Conservation (phyloP, 2,797 vertebrate species). For the Dicrostonyx torquatus region DNA sequence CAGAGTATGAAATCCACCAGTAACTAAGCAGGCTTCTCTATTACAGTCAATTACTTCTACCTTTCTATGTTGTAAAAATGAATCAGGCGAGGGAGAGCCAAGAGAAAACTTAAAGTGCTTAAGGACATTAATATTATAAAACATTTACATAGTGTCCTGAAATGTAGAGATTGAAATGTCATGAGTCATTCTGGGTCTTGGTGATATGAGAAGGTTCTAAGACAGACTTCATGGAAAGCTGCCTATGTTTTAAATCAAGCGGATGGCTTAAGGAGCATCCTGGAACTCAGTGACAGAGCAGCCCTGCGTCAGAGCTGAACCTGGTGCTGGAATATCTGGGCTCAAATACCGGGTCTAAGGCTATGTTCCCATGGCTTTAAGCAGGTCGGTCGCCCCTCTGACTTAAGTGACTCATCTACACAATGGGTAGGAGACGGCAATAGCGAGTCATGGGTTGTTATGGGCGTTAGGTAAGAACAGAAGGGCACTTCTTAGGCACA, state of each 20-base stretch:
- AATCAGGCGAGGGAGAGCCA: background rate
- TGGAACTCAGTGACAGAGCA: background rate
- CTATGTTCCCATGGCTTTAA: background rate
- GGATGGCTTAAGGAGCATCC: background rate
- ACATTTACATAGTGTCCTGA: background rate
- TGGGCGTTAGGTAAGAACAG: background rate
- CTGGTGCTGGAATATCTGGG: background rate
- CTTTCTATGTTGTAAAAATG: constrained; percentile 21
- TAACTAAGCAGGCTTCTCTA: background rate
- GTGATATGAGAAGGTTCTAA: constrained; percentile 3
- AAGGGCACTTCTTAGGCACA: background rate
- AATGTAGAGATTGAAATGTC: constrained; percentile 34
- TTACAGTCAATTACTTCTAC: constrained; percentile 1
- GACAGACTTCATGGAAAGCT: background rate
- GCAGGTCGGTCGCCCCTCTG: background rate
- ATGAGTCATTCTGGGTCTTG: constrained; percentile 2
- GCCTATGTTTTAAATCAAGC: constrained; percentile 3
- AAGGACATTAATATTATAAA: constrained; percentile 33
- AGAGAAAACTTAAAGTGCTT: constrained; percentile 28
- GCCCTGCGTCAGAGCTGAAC: background rate
- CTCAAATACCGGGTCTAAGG: background rate
- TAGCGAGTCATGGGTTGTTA: background rate
- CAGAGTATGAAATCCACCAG: background rate
- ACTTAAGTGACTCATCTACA: background rate
- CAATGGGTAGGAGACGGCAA: background rate